Conservation (phyloP, 2,888 invertebrate species). For the Tetranychus truncatus region DNA sequence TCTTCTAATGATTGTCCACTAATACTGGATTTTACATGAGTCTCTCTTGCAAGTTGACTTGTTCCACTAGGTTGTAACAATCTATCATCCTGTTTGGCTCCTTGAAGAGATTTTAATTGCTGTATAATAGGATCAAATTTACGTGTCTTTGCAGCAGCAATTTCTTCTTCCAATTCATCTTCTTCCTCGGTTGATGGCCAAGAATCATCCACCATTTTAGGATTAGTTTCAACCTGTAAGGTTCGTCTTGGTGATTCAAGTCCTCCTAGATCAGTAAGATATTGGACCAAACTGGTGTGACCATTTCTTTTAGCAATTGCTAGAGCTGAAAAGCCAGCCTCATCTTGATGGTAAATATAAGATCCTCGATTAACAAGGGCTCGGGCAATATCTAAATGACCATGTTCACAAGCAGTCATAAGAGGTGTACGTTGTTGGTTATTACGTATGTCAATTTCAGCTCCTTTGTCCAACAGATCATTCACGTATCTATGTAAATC, state of each 20-base stretch:
- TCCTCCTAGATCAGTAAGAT: not conserved
- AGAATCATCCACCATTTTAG: slow-evolving; percentile 8
- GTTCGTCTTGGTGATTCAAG: not conserved
- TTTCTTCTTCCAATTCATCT: not conserved
- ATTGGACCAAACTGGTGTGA: not conserved
- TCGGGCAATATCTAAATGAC: slow-evolving; percentile 32
- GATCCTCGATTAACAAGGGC: not conserved
- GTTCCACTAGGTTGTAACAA: not conserved
- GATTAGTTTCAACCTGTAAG: not conserved
- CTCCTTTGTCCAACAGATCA: slow-evolving; percentile 47
- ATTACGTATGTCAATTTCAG: slow-evolving; percentile 63
- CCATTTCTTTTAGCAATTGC: slow-evolving; percentile 4
- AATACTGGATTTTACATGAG: too few species aligned
- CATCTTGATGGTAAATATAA: not conserved
- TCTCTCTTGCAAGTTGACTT: not conserved
- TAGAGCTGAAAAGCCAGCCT: not conserved
- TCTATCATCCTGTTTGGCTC: not conserved
- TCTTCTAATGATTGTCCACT: not conserved
- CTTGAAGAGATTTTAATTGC: slow-evolving; percentile 3
- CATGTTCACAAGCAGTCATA: slow-evolving; percentile 92
- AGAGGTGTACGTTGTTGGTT: slow-evolving; percentile 77
- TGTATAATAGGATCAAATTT: slow-evolving; percentile 9
- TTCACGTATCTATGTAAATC: slow-evolving; percentile 37
- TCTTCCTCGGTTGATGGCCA: slow-evolving; percentile 17
- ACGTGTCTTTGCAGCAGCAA: not conserved